Evolutionary conservation across 2,113 vertebrate species (phyloP), one percentile per base, ranked within the genome.

Genomic region (Ceyx cyanopectus): DNA sequence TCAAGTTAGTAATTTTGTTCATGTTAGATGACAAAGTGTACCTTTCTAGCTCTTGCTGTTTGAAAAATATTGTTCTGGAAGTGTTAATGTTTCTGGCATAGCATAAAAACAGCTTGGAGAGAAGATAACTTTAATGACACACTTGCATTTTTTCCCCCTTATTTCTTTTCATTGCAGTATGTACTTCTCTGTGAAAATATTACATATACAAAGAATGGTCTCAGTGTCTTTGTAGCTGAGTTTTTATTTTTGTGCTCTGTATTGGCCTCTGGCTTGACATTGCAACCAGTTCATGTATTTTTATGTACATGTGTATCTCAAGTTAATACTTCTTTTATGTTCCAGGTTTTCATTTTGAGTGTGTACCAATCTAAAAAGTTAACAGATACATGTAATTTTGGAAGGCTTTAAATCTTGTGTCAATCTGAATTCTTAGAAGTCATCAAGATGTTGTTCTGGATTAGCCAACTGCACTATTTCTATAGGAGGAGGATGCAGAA

Each of bases 401-500:
- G 69, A 87, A 82, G n/a, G 13, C 23, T 58, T 87, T 60, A 10
- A 8, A 21, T 82, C 82, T 85, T 1, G 0, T 46, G 14, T 54
- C 12, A 24, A 2, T 87, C 26, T 45, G 41, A 54, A 57, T 78
- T 93, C 12, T 68, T 81, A 72, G 23, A 78, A 68, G 61, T 68
- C 37, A 41, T 41, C 34, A 30, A 54, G 65, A 29, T 7, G 1
- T 75, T 95, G 1, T 77, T 95, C 46, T 76, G 46, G 30, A 27
- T 58, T 72, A 85, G 46, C 58, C 92, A 77, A 89, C 37, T 94
- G 30, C 79, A 85, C 20, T 97, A 21, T 98, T 94, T 96, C 95
- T 97, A 8, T 89, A 99, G 99, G 99, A 99, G 93, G 99, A 99
- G 93, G 98, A 99, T 90, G 81, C 97, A 40, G 98, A 99, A 63